Percentiles rank a stretch among this genome's conserved stretches.
These are phyloP conservation scores for Trissolcus basalis DNA, from an alignment of 1,140 invertebrate species.

Conservation along the genomic window DNA sequence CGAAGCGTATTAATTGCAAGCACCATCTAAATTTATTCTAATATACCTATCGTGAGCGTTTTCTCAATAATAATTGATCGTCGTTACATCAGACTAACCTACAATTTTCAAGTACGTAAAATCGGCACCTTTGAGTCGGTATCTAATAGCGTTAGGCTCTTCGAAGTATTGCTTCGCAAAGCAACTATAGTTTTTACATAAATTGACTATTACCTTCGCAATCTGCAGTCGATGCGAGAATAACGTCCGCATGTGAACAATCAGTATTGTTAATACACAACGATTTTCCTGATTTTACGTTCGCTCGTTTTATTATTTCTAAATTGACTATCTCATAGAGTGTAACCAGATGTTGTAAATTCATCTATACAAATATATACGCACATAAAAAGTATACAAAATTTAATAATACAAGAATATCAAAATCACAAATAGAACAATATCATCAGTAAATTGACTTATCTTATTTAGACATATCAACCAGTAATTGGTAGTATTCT, in stretches of 20 bases:
- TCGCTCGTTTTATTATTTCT: conserved; percentile 30
- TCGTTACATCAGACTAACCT: conserved; percentile 39
- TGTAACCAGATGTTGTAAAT: conserved; percentile 10
- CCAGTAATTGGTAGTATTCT: conserved; percentile 33
- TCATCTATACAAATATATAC: conserved; percentile 13
- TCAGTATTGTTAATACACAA: conserved; percentile 51
- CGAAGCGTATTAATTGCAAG: conserved; percentile 69
- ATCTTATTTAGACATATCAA: conserved; percentile 22
- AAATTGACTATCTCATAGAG: conserved; percentile 50
- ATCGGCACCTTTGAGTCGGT: conserved; percentile 29
- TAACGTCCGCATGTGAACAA: conserved; percentile 39
- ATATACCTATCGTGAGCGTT: conserved; percentile 62
- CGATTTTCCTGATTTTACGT: conserved; percentile 46
- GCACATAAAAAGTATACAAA: conserved; percentile 19
- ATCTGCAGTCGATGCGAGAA: conserved; percentile 24
- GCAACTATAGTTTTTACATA: conserved; percentile 66
- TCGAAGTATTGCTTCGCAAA: conserved; percentile 64
- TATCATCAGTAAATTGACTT: conserved; percentile 39
- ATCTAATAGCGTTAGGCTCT: conserved; percentile 56
- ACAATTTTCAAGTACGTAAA: conserved; percentile 55
- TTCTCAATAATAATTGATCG: conserved; percentile 31
- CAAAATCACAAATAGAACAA: conserved; percentile 17
- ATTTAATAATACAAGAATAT: conserved; percentile 9
- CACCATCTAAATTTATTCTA: conserved; percentile 68
- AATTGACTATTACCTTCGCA: conserved; percentile 67